These are phyloP conservation scores for Taphrorychus bicolor DNA, from an alignment of 2,888 invertebrate genomes.

Conservation along the genomic window DNA sequence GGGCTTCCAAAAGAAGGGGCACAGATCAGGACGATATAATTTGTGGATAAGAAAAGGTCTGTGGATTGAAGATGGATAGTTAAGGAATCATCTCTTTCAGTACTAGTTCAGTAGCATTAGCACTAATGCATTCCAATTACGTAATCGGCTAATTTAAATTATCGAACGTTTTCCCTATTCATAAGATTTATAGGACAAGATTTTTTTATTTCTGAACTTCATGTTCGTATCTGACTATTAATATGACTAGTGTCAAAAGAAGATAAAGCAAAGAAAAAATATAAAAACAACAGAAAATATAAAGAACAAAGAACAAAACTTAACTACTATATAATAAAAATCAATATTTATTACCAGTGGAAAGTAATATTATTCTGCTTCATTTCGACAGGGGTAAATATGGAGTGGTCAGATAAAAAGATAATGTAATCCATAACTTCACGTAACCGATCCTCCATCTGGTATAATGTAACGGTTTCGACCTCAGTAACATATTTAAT, in stretches of 20 bases:
- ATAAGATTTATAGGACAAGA: not conserved
- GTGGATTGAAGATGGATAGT: too few species aligned
- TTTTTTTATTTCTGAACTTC: not conserved
- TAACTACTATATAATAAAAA: too few species aligned
- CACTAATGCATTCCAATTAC: too few species aligned
- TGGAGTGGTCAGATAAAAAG: conserved; percentile 84
- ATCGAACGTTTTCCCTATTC: too few species aligned
- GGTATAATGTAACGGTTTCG: conserved; percentile 71
- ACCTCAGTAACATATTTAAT: conserved; percentile 79
- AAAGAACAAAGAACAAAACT: too few species aligned
- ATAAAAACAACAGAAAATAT: too few species aligned
- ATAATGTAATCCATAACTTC: conserved; percentile 74
- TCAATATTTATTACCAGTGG: conserved; percentile 76
- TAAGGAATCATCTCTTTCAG: not conserved
- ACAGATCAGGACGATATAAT: too few species aligned
- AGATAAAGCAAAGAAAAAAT: too few species aligned
- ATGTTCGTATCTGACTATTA: not conserved
- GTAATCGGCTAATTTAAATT: too few species aligned
- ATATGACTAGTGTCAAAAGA: not conserved
- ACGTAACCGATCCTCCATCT: conserved; percentile 79
- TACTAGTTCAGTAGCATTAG: too few species aligned
- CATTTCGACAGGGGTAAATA: conserved; percentile 83
- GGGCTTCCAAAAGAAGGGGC: too few species aligned
- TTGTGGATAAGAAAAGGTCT: too few species aligned
- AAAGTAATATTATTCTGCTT: conserved; percentile 88